Percentiles rank a stretch among this genome's conserved stretches.
phyloP scores from a whole-genome alignment of 2,113 vertebrate genomes.

The Perca fluviatilis region DNA sequence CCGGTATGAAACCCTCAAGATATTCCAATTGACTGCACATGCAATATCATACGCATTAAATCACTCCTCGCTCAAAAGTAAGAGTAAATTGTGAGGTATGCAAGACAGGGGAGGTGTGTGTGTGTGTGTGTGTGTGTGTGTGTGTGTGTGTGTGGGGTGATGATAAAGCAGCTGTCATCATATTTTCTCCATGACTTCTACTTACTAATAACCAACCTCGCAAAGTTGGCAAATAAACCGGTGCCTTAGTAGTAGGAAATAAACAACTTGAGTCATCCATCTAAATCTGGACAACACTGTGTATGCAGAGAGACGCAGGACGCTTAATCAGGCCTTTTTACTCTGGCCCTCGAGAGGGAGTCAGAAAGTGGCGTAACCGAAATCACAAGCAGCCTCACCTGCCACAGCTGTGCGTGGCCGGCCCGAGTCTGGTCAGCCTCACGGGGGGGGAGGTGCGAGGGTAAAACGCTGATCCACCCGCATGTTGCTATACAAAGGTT shows the following conservation, averaged over 20 bases:
- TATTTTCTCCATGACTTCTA: constrained; percentile 48
- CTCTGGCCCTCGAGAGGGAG: constrained; percentile 16
- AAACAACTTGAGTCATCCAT: constrained; percentile 39
- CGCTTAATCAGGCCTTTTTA: constrained; percentile 29
- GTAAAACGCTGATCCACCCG: constrained; percentile 63
- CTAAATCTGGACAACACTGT: constrained; percentile 32
- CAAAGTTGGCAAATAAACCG: constrained; percentile 9
- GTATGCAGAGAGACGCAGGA: constrained; percentile 17
- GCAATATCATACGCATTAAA: constrained; percentile 66
- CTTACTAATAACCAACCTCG: constrained; percentile 23
- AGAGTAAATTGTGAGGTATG: constrained; percentile 59
- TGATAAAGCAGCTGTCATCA: constrained; percentile 52
- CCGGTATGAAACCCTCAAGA: constrained; percentile 54
- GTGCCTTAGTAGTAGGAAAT: constrained; percentile 4
- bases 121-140: no score
- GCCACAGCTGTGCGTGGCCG: constrained; percentile 45
- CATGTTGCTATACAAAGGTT: constrained; percentile 66
- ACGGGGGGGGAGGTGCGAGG: constrained; percentile 3
- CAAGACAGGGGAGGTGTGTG: background rate
- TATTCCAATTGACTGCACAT: constrained; percentile 55
- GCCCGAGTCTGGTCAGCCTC: constrained; percentile 43
- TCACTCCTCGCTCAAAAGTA: constrained; percentile 54
- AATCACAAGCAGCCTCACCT: constrained; percentile 63
- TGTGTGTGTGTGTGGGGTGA: constrained; percentile 10
- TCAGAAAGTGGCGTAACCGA: constrained; percentile 51